Evolutionary conservation across 2,113 vertebrate species (phyloP), one percentile per base, ranked within the genome.

Genomic region (Entomyzon cyanotis): DNA sequence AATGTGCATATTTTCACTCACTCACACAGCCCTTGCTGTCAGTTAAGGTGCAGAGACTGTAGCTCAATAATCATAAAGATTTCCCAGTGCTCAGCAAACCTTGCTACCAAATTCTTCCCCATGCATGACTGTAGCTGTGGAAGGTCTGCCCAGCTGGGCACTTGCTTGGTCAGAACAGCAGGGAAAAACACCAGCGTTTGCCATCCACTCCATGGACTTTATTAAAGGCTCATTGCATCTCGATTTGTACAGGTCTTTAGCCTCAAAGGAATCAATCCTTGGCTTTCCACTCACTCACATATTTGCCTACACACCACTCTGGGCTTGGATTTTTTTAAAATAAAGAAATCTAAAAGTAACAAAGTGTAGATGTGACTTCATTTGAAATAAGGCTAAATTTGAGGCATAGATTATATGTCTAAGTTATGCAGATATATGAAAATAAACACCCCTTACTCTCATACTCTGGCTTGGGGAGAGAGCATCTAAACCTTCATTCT

Each of bases 121-220:
- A 0, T 0, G 1, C 8, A 5, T 1, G 6, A 23, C 5, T 18
- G 41, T 20, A 35, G 41, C 53, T 20, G 2, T 30, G 67, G 41
- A 30, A 76, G 35, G 11, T 8, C 75, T 58, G 31, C 16, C 35
- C 58, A 68, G 4, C 5, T 11, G 19, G 5, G 21, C 14, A 17
- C 16, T 37, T 46, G 15, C 23, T 52, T 12, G 14, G 24, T 27
- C 37, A 84, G 37, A 62, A 6, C 2, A 63, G 2, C 35, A 80
- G 17, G 4, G 11, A 18, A 56, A 75, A 35, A 49, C 33, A n/a
- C 5, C 24, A 56, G 12, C 2, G 4, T 1, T 68, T 65, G 18
- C 23, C 31, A n/a, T 27, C 23, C 47, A 27, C 9, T 2, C 3
- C 9, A 9, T 5, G 4, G 6, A 9, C 18, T 42, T 86, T 21